Conservation (phyloP, 2,113 vertebrate genomes). For the Coryphaenoides rupestris region DNA sequence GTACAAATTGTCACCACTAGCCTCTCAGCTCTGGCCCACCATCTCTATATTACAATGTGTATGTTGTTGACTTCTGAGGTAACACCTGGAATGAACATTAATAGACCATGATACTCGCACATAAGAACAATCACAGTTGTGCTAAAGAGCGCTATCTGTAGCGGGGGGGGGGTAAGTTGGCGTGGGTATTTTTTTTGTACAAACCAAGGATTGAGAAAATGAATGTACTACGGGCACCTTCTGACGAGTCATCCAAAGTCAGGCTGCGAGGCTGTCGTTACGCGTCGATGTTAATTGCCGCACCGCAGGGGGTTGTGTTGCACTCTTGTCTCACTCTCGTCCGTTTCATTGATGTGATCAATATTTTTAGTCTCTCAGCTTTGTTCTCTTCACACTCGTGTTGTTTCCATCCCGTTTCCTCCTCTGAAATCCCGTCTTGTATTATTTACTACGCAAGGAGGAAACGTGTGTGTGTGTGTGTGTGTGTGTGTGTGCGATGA, state of each 20-base stretch:
- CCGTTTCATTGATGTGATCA: constrained; percentile 51
- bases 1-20: constrained; percentile 41
- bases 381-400: constrained; percentile 56
- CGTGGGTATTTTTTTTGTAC: constrained; percentile 46
- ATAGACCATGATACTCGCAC: constrained; percentile 42
- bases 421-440: constrained; percentile 33
- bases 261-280: constrained; percentile 52
- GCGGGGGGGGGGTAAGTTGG: constrained; percentile 25
- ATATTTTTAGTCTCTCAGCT: constrained; percentile 55
- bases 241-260: constrained; percentile 61
- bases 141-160: constrained; percentile 35
- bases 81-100: constrained; percentile 42
- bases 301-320: constrained; percentile 47
- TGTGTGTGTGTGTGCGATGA: constrained; percentile 38
- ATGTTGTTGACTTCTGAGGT: constrained; percentile 62
- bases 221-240: constrained; percentile 57
- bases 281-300: constrained; percentile 48
- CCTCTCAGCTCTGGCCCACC: constrained; percentile 34
- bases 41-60: constrained; percentile 50
- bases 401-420: constrained; percentile 62
- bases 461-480: no score
- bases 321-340: constrained; percentile 44
- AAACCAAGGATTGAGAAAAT: constrained; percentile 45
- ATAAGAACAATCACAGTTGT: constrained; percentile 43
- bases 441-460: constrained; percentile 58